These are phyloP conservation scores for Heliconius eleuchia DNA, from an alignment of 1,140 invertebrate species.

Conservation along the genomic window DNA sequence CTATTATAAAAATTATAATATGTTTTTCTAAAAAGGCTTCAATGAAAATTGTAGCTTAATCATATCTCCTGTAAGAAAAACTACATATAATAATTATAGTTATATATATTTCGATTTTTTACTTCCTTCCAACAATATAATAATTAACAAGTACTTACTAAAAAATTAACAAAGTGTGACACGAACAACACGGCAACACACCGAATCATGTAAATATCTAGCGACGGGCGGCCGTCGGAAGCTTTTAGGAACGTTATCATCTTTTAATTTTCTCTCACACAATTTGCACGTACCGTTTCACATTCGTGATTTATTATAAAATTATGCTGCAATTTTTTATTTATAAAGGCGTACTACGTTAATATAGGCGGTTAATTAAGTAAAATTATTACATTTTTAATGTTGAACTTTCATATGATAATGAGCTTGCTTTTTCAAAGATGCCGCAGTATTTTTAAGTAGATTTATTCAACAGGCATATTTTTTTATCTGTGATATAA, in stretches of 20 bases:
- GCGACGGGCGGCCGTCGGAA: slow-evolving; percentile 45
- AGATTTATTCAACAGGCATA: not conserved
- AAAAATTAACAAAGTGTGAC: slow-evolving; percentile 50
- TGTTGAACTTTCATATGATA: slow-evolving; percentile 37
- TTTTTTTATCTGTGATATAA: not conserved
- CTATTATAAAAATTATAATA: too few species aligned
- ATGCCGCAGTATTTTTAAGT: not conserved
- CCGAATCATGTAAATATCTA: slow-evolving; percentile 52
- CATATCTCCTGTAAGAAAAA: too few species aligned
- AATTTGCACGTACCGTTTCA: slow-evolving; percentile 77
- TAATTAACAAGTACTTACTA: slow-evolving; percentile 42
- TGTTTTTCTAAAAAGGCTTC: too few species aligned
- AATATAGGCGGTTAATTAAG: slow-evolving; percentile 63
- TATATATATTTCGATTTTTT: too few species aligned
- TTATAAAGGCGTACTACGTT: slow-evolving; percentile 60
- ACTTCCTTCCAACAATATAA: not conserved
- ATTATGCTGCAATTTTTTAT: slow-evolving; percentile 72
- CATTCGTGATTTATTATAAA: slow-evolving; percentile 68
- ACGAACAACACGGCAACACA: slow-evolving; percentile 41
- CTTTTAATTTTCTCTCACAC: slow-evolving; percentile 73
- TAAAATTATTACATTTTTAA: slow-evolving; percentile 51
- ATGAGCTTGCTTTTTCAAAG: slow-evolving; percentile 26
- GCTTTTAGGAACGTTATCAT: slow-evolving; percentile 71
- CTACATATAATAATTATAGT: too few species aligned
- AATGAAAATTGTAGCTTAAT: too few species aligned